Evolutionary conservation across 2,797 vertebrate species (phyloP).

Genomic region (Silurus lanzhouensis): DNA sequence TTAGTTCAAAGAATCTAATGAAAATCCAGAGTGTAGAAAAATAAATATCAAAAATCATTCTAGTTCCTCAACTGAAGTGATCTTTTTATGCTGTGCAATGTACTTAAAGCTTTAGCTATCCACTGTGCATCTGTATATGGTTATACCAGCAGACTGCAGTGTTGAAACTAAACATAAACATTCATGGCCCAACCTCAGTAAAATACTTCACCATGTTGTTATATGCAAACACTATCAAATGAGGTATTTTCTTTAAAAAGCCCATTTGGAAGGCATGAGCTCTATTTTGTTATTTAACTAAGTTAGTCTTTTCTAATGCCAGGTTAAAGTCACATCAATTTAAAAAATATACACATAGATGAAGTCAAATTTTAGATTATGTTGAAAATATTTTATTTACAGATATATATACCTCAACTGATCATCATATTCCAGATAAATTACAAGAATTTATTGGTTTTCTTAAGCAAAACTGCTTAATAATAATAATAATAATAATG

Average conservation of each 20-base stretch:
- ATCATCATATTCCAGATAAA: not conserved
- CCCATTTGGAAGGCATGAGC: not conserved
- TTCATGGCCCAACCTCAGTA: not conserved
- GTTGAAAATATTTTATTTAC: not conserved
- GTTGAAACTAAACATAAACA: not conserved
- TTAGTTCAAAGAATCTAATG: not conserved
- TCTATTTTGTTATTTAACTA: not conserved
- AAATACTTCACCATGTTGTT: not conserved
- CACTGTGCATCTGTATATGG: not conserved
- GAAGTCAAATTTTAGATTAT: not conserved
- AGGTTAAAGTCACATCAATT: not conserved
- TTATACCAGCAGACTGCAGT: not conserved
- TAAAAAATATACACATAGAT: not conserved
- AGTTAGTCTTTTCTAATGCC: not conserved
- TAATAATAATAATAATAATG: no score
- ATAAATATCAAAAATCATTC: not conserved
- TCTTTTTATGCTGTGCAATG: not conserved
- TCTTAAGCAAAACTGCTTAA: not conserved
- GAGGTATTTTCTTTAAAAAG: not conserved
- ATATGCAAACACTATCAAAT: not conserved
- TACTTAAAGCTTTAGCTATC: not conserved
- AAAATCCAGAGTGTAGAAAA: not conserved
- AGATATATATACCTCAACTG: not conserved
- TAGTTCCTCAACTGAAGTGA: not conserved
- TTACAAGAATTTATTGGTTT: not conserved